Conservation (phyloP, 1,140 invertebrate species). For the Phymastichus coffea region DNA sequence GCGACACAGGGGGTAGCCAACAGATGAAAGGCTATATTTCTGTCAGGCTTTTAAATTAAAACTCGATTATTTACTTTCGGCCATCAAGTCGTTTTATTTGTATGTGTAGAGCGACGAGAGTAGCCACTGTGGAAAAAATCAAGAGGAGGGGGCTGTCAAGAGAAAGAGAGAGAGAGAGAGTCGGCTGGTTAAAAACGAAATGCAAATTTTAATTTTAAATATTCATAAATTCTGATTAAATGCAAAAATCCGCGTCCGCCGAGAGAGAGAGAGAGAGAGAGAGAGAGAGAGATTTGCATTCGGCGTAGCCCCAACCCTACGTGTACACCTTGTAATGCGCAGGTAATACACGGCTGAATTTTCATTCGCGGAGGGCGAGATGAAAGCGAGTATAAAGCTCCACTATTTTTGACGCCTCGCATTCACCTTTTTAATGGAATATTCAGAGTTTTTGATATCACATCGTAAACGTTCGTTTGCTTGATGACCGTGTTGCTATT, state of each 20-base stretch:
- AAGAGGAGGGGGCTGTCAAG: too few relatives aligned
- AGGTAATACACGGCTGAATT: not conserved
- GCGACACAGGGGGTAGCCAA: too few relatives aligned
- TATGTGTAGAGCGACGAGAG: too few relatives aligned
- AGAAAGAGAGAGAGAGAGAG: not conserved
- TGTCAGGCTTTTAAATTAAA: slow-evolving; percentile 12
- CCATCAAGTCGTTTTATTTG: slow-evolving; percentile 17
- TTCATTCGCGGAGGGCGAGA: too few relatives aligned
- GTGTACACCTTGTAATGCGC: slow-evolving; percentile 2
- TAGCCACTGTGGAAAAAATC: too few relatives aligned
- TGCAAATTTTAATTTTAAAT: slow-evolving; percentile 25
- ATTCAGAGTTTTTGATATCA: too few relatives aligned
- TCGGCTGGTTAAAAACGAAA: slow-evolving; percentile 3
- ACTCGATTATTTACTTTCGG: not conserved
- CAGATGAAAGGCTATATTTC: not conserved
- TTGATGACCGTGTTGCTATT: too few relatives aligned
- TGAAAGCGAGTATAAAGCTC: too few relatives aligned
- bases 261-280: too few relatives aligned
- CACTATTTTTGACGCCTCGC: too few relatives aligned
- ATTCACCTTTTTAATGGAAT: too few relatives aligned
- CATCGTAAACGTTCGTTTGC: too few relatives aligned
- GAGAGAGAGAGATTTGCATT: slow-evolving; percentile 9
- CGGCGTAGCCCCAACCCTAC: not conserved
- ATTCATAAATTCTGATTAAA: slow-evolving; percentile 28
- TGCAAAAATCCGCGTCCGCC: slow-evolving; percentile 16